Evolutionary conservation across 2,797 vertebrate species (phyloP).

Genomic region (Limnodromus scolopaceus): DNA sequence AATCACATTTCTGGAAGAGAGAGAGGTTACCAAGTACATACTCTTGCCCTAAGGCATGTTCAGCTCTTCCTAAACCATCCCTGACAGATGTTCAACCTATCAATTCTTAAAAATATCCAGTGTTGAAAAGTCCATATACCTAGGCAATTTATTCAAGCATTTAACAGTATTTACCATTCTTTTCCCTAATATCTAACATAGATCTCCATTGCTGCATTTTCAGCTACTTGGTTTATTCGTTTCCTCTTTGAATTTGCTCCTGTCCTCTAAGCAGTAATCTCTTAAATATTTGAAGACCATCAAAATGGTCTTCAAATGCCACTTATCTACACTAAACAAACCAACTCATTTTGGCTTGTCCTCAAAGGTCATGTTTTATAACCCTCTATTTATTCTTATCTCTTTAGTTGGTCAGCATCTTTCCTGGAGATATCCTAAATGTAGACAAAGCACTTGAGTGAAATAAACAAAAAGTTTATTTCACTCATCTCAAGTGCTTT

Average conservation of each 20-base stretch:
- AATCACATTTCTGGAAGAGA: not conserved
- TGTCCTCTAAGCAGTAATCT: not conserved
- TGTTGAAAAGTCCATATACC: not conserved
- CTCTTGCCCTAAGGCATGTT: not conserved
- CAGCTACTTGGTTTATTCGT: not conserved
- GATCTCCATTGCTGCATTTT: not conserved
- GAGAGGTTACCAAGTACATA: not conserved
- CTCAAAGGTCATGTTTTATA: not conserved
- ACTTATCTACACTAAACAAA: not conserved
- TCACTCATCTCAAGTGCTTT: not conserved
- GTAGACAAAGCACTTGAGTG: not conserved
- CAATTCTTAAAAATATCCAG: not conserved
- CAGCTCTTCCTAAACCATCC: not conserved
- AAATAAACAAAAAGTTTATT: conserved; percentile 1
- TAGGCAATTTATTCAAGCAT: not conserved
- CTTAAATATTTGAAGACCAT: not conserved
- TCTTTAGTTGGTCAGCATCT: not conserved
- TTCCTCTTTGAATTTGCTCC: not conserved
- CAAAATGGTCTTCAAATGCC: not conserved
- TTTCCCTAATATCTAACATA: not conserved
- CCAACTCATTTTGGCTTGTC: not conserved
- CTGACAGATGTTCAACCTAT: not conserved
- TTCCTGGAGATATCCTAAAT: not conserved
- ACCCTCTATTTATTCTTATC: not conserved
- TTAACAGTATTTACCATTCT: not conserved